A percentile compares a stretch with the other conserved stretches of the same genome.
These are phyloP conservation scores for Nipponacmea schrenckii DNA, from an alignment of 2,888 invertebrate species.

Conservation along the genomic window DNA sequence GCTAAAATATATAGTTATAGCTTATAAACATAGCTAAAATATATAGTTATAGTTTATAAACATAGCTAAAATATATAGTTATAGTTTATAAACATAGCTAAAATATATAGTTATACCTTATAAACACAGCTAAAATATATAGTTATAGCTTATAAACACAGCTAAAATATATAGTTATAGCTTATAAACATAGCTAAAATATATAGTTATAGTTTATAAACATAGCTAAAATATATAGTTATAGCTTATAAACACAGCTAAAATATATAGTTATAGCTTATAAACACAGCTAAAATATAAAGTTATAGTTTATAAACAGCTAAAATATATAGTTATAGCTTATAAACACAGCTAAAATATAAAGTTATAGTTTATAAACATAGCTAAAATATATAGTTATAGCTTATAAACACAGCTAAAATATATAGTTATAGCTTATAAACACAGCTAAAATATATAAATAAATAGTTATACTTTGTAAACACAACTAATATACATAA, in stretches of 20 bases:
- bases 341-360: background rate
- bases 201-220: background rate
- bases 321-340: background rate
- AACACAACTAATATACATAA: background rate
- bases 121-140: slow-evolving; percentile 73
- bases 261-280: too few relatives aligned
- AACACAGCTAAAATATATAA: background rate
- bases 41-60: background rate
- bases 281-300: too few relatives aligned
- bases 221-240: background rate
- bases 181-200: background rate
- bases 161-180: background rate
- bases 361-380: background rate
- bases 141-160: background rate
- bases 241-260: too few relatives aligned
- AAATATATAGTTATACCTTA: background rate
- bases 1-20: slow-evolving; percentile 47
- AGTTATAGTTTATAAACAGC: background rate
- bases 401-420: background rate
- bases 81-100: background rate
- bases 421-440: background rate
- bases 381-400: background rate
- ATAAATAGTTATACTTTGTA: background rate
- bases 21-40: background rate
- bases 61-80: background rate